phyloP scores from a whole-genome alignment of 2,888 invertebrate genomes.

The Perithous albicinctus region DNA sequence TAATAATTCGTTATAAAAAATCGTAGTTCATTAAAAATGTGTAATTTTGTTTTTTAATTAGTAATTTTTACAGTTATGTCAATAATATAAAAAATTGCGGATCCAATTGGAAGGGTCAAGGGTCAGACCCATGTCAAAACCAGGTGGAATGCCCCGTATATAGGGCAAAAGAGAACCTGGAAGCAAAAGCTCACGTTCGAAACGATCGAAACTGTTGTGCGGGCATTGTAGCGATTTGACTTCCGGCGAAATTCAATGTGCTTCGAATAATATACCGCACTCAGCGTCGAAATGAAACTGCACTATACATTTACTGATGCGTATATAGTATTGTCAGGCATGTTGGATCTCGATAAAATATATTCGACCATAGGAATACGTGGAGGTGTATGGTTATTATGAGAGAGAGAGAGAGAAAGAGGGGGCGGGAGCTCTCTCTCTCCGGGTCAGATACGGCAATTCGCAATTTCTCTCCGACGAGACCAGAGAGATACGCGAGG shows the following conservation, averaged over 20 bases:
- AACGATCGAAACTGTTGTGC: conserved; percentile 27
- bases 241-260: conserved; percentile 50
- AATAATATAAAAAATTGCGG: too few species aligned
- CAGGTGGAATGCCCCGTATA: too few species aligned
- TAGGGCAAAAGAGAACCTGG: too few species aligned
- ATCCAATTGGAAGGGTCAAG: too few species aligned
- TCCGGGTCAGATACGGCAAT: conserved; percentile 49
- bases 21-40: too few species aligned
- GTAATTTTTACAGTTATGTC: too few species aligned
- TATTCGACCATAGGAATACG: not conserved
- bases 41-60: too few species aligned
- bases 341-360: not conserved
- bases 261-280: conserved; percentile 60
- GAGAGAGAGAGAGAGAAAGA: too few species aligned
- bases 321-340: not conserved
- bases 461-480: conserved; percentile 20
- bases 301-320: conserved; percentile 20
- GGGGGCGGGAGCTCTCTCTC: not conserved
- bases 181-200: conserved; percentile 12
- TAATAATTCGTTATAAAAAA: too few species aligned
- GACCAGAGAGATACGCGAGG: conserved; percentile 13
- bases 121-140: too few species aligned
- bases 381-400: not conserved
- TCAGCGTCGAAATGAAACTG: not conserved
- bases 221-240: conserved; percentile 41